Evolutionary conservation across 2,888 invertebrate species (phyloP).

Genomic region (Lomographa bimaculata): DNA sequence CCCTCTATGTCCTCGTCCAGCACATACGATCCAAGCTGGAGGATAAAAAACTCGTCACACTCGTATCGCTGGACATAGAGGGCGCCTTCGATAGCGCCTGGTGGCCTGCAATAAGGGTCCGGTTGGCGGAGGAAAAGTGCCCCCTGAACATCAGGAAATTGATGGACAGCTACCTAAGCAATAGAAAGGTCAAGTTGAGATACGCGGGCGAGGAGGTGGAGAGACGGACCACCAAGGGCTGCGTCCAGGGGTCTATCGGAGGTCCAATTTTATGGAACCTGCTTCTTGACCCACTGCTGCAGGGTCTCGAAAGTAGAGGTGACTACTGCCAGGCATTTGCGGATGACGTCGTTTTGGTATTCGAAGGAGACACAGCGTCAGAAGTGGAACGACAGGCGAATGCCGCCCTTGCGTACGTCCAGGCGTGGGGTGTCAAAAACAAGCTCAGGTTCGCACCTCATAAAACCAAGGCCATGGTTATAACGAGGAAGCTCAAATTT

Average conservation of each 20-base stretch:
- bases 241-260: too few species aligned
- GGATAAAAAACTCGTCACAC: background rate
- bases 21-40: background rate
- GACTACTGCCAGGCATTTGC: too few species aligned
- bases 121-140: constrained; percentile 14
- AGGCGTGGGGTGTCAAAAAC: constrained; percentile 10
- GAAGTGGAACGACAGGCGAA: constrained; percentile 19
- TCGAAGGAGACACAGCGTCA: constrained; percentile 14
- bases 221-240: too few species aligned
- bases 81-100: constrained; percentile 21
- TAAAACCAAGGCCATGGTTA: background rate
- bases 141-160: constrained; percentile 7
- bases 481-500: background rate
- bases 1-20: background rate
- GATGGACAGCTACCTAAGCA: constrained; percentile 10
- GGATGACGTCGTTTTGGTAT: too few species aligned
- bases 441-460: constrained; percentile 6
- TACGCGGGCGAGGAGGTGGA: constrained; percentile 21
- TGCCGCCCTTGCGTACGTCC: constrained; percentile 23
- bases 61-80: constrained; percentile 18
- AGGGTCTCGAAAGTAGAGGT: too few species aligned
- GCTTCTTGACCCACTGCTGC: too few species aligned
- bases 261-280: constrained; percentile 11
- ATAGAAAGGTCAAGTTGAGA: constrained; percentile 14
- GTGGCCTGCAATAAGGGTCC: constrained; percentile 14